Evolutionary conservation across 2,888 invertebrate genomes (phyloP), one percentile per base, ranked within the genome.

Genomic region (Seira sanloemensis): DNA sequence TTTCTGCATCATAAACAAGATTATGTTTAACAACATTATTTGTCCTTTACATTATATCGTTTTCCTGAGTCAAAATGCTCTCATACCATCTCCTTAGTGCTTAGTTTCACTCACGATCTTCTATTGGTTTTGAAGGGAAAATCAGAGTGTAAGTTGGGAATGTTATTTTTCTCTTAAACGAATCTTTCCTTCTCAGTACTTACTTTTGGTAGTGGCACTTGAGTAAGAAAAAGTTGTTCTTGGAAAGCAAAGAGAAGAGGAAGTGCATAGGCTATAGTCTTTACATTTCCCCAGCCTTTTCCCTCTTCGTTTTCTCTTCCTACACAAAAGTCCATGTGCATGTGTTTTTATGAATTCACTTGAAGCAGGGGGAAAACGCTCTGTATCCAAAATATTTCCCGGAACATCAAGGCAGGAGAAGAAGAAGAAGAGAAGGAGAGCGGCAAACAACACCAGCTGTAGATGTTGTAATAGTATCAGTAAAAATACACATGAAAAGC

Each of bases 111-210:
- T 74, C 66, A 73, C 37, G 37, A n/a, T 7, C 71, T 72, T 68
- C 23, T 76, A 82, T 82, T 83, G 78, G 78, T 78, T 83, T 83
- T 73, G 83, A 83, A 78, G 78, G 83, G 80, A 78, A 78, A 83
- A 78, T 78, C 77, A 83, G 78, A 83, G 83, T 78, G 83, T 78
- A 83, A 78, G 78, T 69, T 69, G 68, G 78, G 83, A 69, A 83
- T 78, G 74, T 77, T 74, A 72, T 71, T 37, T 77, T 78, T 62
- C 58, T 76, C 76, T 19, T 46, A 67, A 82, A 72, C 77, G 62
- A 71, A 54, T 23, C 67, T 58, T 80, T 25, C 46, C 27, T 65
- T 46, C n/a, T 37, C 37, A 37, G 16, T 18, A n/a, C 50, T 50
- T 18, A 7, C n/a, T 18, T 16, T 50, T 50, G 50, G 50, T 50